Evolutionary conservation across 2,113 vertebrate species (phyloP), one percentile per base, ranked within the genome.

Genomic region (Dasyprocta punctata): DNA sequence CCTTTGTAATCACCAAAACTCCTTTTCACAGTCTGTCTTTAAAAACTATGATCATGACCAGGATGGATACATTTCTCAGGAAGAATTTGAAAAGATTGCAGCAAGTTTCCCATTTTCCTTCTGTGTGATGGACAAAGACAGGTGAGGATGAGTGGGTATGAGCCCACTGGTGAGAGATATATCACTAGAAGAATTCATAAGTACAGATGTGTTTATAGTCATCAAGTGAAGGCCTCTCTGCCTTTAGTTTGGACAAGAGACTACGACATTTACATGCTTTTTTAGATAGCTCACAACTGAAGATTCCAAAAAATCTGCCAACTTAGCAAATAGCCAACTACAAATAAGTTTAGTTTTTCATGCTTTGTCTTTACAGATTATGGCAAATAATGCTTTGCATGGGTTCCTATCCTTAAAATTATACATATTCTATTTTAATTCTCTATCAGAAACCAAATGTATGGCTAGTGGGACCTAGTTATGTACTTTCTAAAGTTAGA

Each of bases 31-130:
- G 99, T 99, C 99, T 75, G 99, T 99, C 97, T 99, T 99, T 98
- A 99, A 99, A 98, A 99, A 99, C 98, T 99, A 99, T 67, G 99
- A 99, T 98, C 99, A 99, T 49, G 99, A 99, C 92, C 99, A 99
- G 98, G 99, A 99, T 56, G 99, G 99, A 92, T 99, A 99, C 98
- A 99, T 99, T 98, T 99, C 99, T 96, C 99, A 99, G 93, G 99
- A 99, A 97, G 99, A 99, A 88, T 99, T 99, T 99, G 99, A 99
- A 98, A 99, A 99, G 98, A 99, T 99, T 96, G 99, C 99, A 56
- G 99, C 99, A 30, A 99, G 99, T 96, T 99, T 99, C 96, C 99
- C 99, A 0, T 99, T 99, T 97, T 99, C 99, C 26, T 99, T 99
- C 98, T 99, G 99, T 98, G 99, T 99, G 95, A 99, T 99, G 99